Evolutionary conservation across 2,888 invertebrate species (phyloP).

Genomic region (Antitype chi): DNA sequence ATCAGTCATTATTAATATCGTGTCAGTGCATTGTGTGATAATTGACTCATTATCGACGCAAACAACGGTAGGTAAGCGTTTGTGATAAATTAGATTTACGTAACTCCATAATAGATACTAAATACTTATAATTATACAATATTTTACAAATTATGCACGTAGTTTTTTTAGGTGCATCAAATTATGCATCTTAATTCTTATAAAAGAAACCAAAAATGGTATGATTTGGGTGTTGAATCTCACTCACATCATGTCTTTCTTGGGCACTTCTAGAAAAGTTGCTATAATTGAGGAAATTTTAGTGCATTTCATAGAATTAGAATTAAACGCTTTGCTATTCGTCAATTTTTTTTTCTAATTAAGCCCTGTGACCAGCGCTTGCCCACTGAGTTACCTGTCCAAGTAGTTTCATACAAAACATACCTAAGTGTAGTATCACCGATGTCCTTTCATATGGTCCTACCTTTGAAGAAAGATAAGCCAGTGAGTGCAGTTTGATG

Average conservation of each 20-base stretch:
- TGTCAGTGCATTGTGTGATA: slow-evolving; percentile 31
- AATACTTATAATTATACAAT: not conserved
- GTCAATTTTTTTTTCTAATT: not conserved
- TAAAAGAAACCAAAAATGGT: not conserved
- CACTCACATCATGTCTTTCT: not conserved
- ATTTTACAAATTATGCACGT: not conserved
- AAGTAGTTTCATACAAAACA: slow-evolving; percentile 4
- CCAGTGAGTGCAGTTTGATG: slow-evolving; percentile 20
- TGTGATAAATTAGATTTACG: slow-evolving; percentile 3
- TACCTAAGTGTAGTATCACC: not conserved
- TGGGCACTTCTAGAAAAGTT: not conserved
- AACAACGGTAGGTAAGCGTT: slow-evolving; percentile 4
- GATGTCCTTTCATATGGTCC: not conserved
- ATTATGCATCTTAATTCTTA: not conserved
- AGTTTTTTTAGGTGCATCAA: not conserved
- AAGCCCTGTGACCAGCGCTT: not conserved
- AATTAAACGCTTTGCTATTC: not conserved
- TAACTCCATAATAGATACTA: not conserved
- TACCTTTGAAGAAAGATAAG: slow-evolving; percentile 28
- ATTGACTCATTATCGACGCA: slow-evolving; percentile 21
- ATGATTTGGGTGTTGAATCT: not conserved
- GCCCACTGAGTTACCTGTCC: not conserved
- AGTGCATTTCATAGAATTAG: not conserved
- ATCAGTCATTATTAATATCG: slow-evolving; percentile 40
- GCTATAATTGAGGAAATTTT: not conserved